phyloP scores from a whole-genome alignment of 2,113 vertebrate genomes.

The Eira barbara region DNA sequence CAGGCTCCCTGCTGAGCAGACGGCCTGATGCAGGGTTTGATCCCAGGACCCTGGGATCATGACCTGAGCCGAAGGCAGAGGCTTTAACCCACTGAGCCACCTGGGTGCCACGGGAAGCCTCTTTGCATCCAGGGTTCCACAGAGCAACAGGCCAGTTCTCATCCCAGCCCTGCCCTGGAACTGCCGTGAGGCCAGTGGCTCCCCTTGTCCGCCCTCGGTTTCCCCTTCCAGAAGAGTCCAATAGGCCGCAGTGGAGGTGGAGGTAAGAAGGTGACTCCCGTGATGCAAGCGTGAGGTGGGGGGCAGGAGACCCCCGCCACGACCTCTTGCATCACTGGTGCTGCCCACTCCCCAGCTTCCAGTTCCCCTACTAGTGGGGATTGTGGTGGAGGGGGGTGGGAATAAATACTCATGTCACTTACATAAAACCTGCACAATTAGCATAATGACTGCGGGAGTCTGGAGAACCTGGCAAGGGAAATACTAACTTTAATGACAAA shows the following conservation, averaged over 20 bases:
- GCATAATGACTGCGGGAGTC: not conserved
- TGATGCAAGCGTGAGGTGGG: too few species aligned
- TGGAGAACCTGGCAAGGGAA: not conserved
- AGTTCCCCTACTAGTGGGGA: too few species aligned
- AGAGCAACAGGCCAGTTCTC: not conserved
- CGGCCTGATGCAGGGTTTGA: too few species aligned
- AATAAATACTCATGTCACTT: not conserved
- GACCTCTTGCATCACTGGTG: not conserved
- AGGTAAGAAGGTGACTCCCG: too few species aligned
- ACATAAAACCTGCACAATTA: constrained; percentile 39
- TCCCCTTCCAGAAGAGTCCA: not conserved
- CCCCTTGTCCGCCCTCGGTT: not conserved
- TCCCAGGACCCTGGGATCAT: too few species aligned
- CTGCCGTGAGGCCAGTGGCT: too few species aligned
- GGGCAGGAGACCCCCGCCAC: fast-evolving
- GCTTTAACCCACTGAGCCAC: too few species aligned
- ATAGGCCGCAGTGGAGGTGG: not conserved
- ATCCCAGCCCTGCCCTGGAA: too few species aligned
- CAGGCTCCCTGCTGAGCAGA: too few species aligned
- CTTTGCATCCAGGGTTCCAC: not conserved
- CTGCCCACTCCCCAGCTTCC: not conserved
- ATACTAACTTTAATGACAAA: not conserved
- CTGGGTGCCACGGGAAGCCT: too few species aligned
- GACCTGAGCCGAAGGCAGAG: too few species aligned
- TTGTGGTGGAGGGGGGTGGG: not conserved